phyloP scores from a whole-genome alignment of 1,140 invertebrate species.

The Kradibia gibbosae region DNA sequence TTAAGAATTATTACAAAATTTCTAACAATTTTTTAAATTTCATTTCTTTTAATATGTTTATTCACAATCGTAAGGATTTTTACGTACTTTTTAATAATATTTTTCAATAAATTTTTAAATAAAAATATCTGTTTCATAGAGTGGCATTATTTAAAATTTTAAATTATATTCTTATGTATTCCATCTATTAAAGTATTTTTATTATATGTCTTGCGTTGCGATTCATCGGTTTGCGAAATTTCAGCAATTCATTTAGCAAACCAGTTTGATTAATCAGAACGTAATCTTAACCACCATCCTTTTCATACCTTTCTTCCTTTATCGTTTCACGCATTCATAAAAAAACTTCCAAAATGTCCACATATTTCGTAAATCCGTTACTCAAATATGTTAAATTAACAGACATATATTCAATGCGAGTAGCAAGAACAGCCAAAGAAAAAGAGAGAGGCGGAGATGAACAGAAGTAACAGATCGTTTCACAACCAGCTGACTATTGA shows the following conservation, averaged over 20 bases:
- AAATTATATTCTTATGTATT: not conserved
- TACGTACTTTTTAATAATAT: no score
- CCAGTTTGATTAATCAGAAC: conserved; percentile 29
- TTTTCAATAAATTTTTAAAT: not conserved
- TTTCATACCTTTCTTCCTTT: conserved; percentile 33
- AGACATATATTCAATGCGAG: conserved; percentile 39
- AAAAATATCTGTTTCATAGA: not conserved
- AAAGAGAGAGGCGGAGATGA: conserved; percentile 30
- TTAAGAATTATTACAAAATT: no score
- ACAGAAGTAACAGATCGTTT: conserved; percentile 37
- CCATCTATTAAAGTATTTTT: not conserved
- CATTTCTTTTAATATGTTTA: no score
- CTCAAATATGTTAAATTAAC: conserved; percentile 42
- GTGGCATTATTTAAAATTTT: not conserved
- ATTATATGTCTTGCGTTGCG: not conserved
- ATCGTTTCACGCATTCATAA: conserved; percentile 8
- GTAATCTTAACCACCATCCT: conserved; percentile 16
- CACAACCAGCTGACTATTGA: conserved; percentile 36
- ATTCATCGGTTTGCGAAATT: not conserved
- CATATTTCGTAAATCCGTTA: conserved; percentile 45
- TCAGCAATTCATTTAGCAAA: conserved; percentile 25
- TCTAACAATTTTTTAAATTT: no score
- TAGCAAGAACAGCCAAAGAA: conserved; percentile 1
- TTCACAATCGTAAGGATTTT: no score
- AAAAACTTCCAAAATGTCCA: conserved; percentile 28